These are phyloP conservation scores for Ancistrus triradiatus DNA, from an alignment of 2,113 vertebrate genomes.

Conservation along the genomic window DNA sequence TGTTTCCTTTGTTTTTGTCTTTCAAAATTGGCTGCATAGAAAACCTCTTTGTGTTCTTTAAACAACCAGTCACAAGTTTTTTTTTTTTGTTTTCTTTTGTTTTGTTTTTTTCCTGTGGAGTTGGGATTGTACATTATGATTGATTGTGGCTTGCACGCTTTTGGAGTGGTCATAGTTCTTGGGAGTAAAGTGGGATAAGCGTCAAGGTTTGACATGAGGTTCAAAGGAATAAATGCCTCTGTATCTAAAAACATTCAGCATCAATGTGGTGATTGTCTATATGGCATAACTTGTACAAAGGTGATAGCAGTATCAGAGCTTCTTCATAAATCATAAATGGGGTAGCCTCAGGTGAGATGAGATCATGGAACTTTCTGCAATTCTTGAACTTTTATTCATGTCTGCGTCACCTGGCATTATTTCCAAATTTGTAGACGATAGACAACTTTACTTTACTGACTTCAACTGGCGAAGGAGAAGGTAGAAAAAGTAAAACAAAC, in stretches of 20 bases:
- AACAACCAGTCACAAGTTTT: constrained; percentile 16
- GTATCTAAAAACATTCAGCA: constrained; percentile 33
- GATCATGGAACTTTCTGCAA: constrained; percentile 22
- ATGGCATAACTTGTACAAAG: not conserved
- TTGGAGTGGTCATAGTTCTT: constrained; percentile 26
- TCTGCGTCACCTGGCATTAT: constrained; percentile 19
- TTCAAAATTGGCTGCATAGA: constrained; percentile 8
- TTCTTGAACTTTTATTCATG: constrained; percentile 26
- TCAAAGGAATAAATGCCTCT: constrained; percentile 8
- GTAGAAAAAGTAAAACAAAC: too few species aligned
- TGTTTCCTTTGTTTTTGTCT: constrained; percentile 22
- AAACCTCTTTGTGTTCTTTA: not conserved
- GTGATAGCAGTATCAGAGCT: not conserved
- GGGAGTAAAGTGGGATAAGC: constrained; percentile 10
- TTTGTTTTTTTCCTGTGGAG: constrained; percentile 9
- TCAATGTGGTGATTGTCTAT: not conserved
- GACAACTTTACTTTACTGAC: not conserved
- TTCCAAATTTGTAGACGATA: constrained; percentile 1
- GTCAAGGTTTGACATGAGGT: not conserved
- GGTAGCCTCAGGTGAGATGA: constrained; percentile 8
- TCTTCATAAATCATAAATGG: constrained; percentile 11
- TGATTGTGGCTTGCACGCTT: constrained; percentile 12
- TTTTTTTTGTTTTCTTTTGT: too few species aligned
- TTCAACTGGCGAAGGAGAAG: constrained; percentile 13
- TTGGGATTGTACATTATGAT: constrained; percentile 13